Conservation (phyloP, 2,113 vertebrate genomes). For the Chauna torquata region DNA sequence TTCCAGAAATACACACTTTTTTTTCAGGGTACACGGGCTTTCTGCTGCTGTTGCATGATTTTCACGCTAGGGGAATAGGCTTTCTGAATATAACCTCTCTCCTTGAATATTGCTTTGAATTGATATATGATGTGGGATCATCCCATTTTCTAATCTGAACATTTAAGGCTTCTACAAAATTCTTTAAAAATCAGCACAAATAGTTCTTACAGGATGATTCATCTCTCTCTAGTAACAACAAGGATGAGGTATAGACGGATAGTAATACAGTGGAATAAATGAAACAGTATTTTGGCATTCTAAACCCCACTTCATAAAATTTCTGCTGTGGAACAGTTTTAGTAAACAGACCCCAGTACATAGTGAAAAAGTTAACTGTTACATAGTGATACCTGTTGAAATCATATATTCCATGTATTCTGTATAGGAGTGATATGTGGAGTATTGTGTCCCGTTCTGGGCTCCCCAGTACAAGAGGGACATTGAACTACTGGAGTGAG, state of each 20-base stretch:
- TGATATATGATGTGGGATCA: neutral
- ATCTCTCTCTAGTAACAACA: neutral
- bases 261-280: neutral
- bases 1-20: neutral
- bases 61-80: neutral
- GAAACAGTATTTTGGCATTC: neutral
- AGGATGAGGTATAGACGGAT: neutral
- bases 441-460: too few species aligned
- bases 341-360: neutral
- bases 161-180: neutral
- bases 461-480: too few species aligned
- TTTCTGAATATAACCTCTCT: neutral
- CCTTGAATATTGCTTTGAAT: neutral
- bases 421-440: neutral
- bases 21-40: neutral
- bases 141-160: neutral
- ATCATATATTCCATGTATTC: neutral
- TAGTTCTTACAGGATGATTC: neutral
- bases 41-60: neutral
- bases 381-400: neutral
- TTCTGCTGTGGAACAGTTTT: neutral
- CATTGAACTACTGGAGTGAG: too few species aligned
- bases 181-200: neutral
- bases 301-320: neutral
- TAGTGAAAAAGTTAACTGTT: neutral